Percentiles rank a stretch among this genome's conserved stretches.
These are phyloP conservation scores for Lepidocolaptes lacrymiger DNA, from an alignment of 2,797 vertebrate genomes.

Conservation along the genomic window DNA sequence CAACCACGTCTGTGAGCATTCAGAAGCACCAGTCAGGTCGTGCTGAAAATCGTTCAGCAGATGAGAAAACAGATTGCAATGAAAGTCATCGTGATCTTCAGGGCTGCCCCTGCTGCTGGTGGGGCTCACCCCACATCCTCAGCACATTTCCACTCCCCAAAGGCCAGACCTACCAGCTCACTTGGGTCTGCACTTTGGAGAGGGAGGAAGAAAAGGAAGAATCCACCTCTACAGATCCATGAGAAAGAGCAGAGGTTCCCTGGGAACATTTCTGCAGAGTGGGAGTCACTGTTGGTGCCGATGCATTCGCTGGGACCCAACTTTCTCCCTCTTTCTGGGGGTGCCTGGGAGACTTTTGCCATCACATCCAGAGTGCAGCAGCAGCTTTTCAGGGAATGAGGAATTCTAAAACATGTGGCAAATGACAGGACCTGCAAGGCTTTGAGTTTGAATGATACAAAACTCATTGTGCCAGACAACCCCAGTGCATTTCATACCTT, in stretches of 20 bases:
- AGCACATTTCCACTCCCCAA: conserved; percentile 5
- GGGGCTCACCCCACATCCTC: neutral
- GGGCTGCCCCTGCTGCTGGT: neutral
- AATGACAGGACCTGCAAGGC: neutral
- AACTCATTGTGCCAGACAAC: neutral
- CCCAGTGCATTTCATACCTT: neutral
- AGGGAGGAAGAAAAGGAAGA: neutral
- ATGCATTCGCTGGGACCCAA: neutral
- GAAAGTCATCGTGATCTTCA: neutral
- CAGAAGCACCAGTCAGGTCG: neutral
- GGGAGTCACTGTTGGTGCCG: rapidly evolving
- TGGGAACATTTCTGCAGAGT: neutral
- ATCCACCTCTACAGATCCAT: neutral
- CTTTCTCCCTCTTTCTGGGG: rapidly evolving
- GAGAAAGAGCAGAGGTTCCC: neutral
- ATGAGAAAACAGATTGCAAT: conserved; percentile 41
- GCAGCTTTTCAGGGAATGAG: neutral
- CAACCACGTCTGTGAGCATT: neutral
- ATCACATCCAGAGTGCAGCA: neutral
- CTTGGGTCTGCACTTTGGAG: neutral
- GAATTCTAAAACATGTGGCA: neutral
- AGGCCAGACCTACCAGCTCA: neutral
- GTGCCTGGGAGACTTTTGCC: neutral
- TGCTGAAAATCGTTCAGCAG: neutral
- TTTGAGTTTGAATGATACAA: neutral